phyloP scores from a whole-genome alignment of 2,888 invertebrate species.

The Merodon equestris region DNA sequence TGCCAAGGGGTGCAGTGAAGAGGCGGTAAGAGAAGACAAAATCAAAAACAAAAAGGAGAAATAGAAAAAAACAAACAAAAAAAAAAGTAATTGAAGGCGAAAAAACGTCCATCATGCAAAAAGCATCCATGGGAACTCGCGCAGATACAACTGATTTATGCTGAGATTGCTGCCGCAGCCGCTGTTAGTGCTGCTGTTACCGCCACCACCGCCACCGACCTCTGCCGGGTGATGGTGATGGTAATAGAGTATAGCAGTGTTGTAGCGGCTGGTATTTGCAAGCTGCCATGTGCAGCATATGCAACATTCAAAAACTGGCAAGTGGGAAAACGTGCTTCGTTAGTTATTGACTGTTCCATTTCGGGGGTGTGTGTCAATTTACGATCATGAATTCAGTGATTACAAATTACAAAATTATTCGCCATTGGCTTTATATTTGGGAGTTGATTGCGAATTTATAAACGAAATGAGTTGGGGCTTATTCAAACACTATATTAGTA shows the following conservation, averaged over 20 bases:
- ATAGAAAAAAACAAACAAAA: slow-evolving; percentile 6
- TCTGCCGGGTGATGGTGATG: slow-evolving; percentile 16
- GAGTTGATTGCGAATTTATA: slow-evolving; percentile 41
- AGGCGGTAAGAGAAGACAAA: background rate
- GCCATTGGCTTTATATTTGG: slow-evolving; percentile 28
- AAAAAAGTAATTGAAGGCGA: slow-evolving; percentile 35
- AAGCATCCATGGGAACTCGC: slow-evolving; percentile 66
- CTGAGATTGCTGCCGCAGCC: slow-evolving; percentile 50
- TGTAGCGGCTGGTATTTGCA: slow-evolving; percentile 5
- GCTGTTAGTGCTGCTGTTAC: background rate
- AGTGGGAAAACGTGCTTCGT: slow-evolving; percentile 66
- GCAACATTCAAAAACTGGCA: slow-evolving; percentile 53
- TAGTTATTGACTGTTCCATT: slow-evolving; percentile 59
- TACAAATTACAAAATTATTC: slow-evolving; percentile 62
- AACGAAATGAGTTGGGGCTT: too few species aligned
- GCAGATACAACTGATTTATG: slow-evolving; percentile 63
- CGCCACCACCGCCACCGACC: background rate
- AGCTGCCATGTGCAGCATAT: slow-evolving; percentile 38
- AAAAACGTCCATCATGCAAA: slow-evolving; percentile 66
- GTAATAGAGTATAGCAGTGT: slow-evolving; percentile 15
- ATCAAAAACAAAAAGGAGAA: background rate
- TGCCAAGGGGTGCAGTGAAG: background rate
- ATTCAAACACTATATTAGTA: too few species aligned
- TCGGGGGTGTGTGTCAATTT: slow-evolving; percentile 61
- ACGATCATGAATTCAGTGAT: slow-evolving; percentile 60